phyloP scores from a whole-genome alignment of 1,140 invertebrate genomes.

The Temnothorax longispinosus region DNA sequence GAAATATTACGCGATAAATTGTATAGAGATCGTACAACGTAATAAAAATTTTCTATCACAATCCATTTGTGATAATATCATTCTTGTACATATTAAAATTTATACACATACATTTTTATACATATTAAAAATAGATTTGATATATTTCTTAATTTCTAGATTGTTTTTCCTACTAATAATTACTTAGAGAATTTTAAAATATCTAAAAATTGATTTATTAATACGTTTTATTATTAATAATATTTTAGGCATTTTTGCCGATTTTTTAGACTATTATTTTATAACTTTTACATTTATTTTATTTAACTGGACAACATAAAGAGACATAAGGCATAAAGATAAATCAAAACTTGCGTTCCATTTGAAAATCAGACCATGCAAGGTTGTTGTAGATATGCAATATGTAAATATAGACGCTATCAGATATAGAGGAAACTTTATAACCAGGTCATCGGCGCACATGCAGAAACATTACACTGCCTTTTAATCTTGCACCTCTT shows the following conservation, averaged over 20 bases:
- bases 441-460: conserved; percentile 7
- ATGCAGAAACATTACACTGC: not conserved
- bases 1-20: not conserved
- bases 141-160: not conserved
- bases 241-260: not conserved
- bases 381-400: not conserved
- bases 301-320: not conserved
- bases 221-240: not conserved
- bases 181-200: not conserved
- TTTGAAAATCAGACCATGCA: not conserved
- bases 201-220: not conserved
- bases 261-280: not conserved
- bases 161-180: not conserved
- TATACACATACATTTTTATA: not conserved
- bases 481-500: not conserved
- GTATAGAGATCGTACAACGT: not conserved
- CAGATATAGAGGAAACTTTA: not conserved
- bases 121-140: not conserved
- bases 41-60: not conserved
- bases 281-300: not conserved
- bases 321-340: not conserved
- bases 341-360: not conserved
- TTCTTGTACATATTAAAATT: not conserved
- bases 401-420: not conserved
- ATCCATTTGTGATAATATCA: not conserved